Conservation (phyloP, 1,140 invertebrate genomes). For the Aphelinus atriplicis region DNA sequence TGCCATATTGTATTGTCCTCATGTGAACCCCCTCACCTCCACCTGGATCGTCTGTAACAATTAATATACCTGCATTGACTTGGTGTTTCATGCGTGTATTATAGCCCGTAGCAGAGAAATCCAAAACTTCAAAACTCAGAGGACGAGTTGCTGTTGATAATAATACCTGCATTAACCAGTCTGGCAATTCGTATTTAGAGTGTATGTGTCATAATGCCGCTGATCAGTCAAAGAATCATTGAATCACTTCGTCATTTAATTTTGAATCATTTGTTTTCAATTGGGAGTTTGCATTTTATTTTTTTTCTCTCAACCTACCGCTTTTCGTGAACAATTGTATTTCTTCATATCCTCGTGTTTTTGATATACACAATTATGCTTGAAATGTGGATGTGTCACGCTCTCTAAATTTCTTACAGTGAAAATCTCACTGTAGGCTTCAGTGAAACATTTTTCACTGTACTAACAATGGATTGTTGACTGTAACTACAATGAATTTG, state of each 20-base stretch:
- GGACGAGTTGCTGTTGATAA: slow-evolving; percentile 40
- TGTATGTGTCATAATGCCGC: slow-evolving; percentile 14
- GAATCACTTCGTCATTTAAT: slow-evolving; percentile 1
- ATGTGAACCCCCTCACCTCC: background rate
- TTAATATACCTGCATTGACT: slow-evolving; percentile 11
- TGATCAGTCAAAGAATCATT: slow-evolving; percentile 23
- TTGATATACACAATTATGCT: too few relatives aligned
- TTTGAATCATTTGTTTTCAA: too few relatives aligned
- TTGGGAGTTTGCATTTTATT: too few relatives aligned
- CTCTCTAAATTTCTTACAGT: too few relatives aligned
- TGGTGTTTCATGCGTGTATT: slow-evolving; percentile 17
- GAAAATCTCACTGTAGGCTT: too few relatives aligned
- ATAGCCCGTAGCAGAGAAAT: slow-evolving; percentile 31
- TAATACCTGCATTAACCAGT: slow-evolving; percentile 44
- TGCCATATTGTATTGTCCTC: slow-evolving; percentile 51
- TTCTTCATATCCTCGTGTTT: too few relatives aligned
- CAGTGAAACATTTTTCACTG: too few relatives aligned
- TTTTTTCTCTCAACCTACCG: too few relatives aligned
- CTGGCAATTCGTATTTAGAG: slow-evolving; percentile 59
- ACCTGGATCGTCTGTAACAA: background rate
- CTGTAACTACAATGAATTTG: too few relatives aligned
- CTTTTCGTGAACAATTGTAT: too few relatives aligned
- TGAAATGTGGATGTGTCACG: too few relatives aligned
- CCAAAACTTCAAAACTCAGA: slow-evolving; percentile 41
- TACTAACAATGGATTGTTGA: too few relatives aligned